Base-by-base conservation (phyloP, 2,113 vertebrate genomes). In the Carassius carassius region DNA sequence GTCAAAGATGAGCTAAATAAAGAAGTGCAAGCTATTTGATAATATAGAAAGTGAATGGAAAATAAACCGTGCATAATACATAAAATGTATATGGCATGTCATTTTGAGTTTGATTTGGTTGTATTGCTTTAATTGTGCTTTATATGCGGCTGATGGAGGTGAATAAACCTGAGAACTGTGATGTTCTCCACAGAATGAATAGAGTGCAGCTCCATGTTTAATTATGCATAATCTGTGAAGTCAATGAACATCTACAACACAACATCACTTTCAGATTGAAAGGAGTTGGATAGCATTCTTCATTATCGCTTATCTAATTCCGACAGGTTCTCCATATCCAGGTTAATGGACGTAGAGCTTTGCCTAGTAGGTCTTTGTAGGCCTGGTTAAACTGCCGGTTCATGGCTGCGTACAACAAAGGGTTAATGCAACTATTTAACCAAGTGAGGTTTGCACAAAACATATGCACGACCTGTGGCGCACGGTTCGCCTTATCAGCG, bases 401-500 rank as follows among this genome's bases (percentile, higher is more conserved):
- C 96, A 97, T 96, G 85, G 95, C 94, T 0, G 95, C 95, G 1
- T 97, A 97, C 67, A 97, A 94, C 35, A 97, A 74, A 0, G 96
- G 96, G 88, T 98, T 98, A 81, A 97, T 95, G 82, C 96, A 97
- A 82, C 95, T 94, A 79, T 96, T 98, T 78, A 97, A 93, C 96
- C 97, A 97, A 44, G 95, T 96, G 81, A 97, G 92, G 88, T 97
- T 97, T 69, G 95, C 95, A 14, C 94, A 94, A 13, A 97, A 89
- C 96, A 97, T 96, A 88, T 97, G 95, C 32, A 95, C 44, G 0
- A 94, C 88, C 19, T 90, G 94, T 0, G 96, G 97, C 16, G 96
- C 95, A 0, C 41, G 87, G 58, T 89, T 94, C 0, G n/a, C 81
- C 77, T 93, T 93, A 82, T 97, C 96, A 0, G 90, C 88, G 54